Evolutionary conservation across 2,113 vertebrate species (phyloP), one percentile per base, ranked within the genome.

Genomic region (Bujurquina vittata): DNA sequence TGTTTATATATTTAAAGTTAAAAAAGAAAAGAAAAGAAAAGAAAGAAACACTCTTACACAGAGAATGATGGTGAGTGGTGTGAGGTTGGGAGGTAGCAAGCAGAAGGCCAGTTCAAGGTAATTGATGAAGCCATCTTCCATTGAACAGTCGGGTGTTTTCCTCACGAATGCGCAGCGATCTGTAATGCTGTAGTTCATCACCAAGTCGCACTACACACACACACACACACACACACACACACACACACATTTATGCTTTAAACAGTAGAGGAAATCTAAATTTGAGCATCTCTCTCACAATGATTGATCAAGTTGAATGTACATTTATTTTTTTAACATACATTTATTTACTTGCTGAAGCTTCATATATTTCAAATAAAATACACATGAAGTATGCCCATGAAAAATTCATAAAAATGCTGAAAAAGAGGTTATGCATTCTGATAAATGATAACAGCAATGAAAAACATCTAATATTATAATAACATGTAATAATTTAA

Each of bases 101-200:
- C 98, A 99, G 93, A 98, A 98, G 49, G 95, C 93, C 76, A 96
- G 89, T 0, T 76, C 4, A 0, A 98, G 94, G 93, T 99, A 99
- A 93, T 96, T 88, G 72, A 99, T 92, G 92, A 97, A 99, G 52
- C 98, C 97, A 0, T 95, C 94, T n/a, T 90, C 93, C 54, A 88
- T 83, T 12, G 8, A n/a, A 91, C 98, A 99, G 95, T 99, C 97
- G 0, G 96, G 90, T 3, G 95, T 99, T 88, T 72, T 95, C 86
- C 72, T 95, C 91, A 99, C 57, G 60, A 99, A 99, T 10, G 26
- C 20, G 72, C 98, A 99, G 87, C 97, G 96, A 9, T 96, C 90
- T 0, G 94, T 93, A 29, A 79, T 86, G 33, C 95, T 97, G 80
- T 87, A 81, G 67, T 91, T 84, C 92, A 97, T 95, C 81, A 99